Evolutionary conservation across 2,797 vertebrate genomes (phyloP), one percentile per base, ranked within the genome.

Genomic region (Tangara arthus): DNA sequence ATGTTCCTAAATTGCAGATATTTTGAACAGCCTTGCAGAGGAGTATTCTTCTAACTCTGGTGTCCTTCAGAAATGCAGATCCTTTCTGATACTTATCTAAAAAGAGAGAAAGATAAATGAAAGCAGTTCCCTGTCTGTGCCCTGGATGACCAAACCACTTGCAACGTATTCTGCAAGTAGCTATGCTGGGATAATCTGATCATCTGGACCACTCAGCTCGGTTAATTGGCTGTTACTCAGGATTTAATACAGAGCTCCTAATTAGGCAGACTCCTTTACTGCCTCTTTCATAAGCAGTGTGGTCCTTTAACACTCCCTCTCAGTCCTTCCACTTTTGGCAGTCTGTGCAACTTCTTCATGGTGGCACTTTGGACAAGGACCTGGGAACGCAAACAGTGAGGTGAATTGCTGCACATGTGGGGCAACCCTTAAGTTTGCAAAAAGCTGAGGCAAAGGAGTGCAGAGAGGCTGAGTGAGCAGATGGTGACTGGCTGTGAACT

Each of bases 141-240:
- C 28, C n/a, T 61, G 35, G 8, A 49, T n/a, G 42, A 32, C 23
- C 44, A 72, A 69, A 66, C 2, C 17, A 21, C 35, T 85, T 82
- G 42, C 37, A 71, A 11, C 1, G 1, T 41, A 6, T 69, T 82
- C 63, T 90, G 75, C 34, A 30, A 70, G 55, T 34, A 71, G 28
- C 30, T 94, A 49, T 71, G 34, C 24, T 75, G 6, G 57, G 65
- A 68, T 72, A 93, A 88, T 86, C 69, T 68, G 65, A 68, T 70
- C 46, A 81, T 88, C 69, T 91, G 82, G 61, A 81, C 57, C 65
- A 37, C 57, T 92, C 50, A 71, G 60, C 55, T 28, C 21, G 8
- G 70, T 64, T 89, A 92, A 85, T 49, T 89, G 52, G 52, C 50
- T 87, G 28, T 64, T 87, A 44, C 20, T 82, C 34, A 73, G 53